Evolutionary conservation across 2,113 vertebrate genomes (phyloP).

Genomic region (Hypanus sabinus): DNA sequence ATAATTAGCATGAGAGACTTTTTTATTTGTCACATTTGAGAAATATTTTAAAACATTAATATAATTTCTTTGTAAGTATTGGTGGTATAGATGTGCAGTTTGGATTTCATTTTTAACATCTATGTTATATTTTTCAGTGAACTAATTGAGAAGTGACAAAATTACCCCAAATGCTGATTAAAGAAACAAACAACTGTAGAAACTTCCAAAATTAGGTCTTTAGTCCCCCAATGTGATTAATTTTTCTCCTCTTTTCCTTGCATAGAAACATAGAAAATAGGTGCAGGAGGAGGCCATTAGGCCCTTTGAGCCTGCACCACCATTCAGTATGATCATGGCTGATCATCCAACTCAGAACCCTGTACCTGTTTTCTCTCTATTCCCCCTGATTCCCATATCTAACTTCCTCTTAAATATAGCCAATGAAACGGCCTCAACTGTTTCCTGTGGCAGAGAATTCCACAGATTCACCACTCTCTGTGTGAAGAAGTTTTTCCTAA

Average conservation of each 20-base stretch:
- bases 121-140: not conserved
- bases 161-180: not conserved
- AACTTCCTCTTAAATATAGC: too few relatives aligned
- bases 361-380: too few relatives aligned
- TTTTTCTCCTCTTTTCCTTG: not conserved
- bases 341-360: too few relatives aligned
- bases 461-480: too few relatives aligned
- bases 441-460: too few relatives aligned
- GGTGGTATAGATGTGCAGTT: not conserved
- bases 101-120: not conserved
- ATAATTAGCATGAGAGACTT: not conserved
- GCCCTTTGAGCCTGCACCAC: too few relatives aligned
- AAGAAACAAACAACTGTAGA: not conserved
- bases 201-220: not conserved
- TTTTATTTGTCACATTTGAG: not conserved
- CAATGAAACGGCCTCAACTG: too few relatives aligned
- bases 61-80: not conserved
- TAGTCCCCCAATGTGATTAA: not conserved
- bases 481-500: too few relatives aligned
- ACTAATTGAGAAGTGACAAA: not conserved
- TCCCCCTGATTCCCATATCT: too few relatives aligned
- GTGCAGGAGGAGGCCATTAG: too few relatives aligned
- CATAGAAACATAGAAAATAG: too few relatives aligned
- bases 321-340: too few relatives aligned
- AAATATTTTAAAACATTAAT: not conserved